A percentile compares a stretch with the other conserved stretches of the same genome.
phyloP scores from a whole-genome alignment of 92 coral and sea anemone species.

The Palythoa grandis region DNA sequence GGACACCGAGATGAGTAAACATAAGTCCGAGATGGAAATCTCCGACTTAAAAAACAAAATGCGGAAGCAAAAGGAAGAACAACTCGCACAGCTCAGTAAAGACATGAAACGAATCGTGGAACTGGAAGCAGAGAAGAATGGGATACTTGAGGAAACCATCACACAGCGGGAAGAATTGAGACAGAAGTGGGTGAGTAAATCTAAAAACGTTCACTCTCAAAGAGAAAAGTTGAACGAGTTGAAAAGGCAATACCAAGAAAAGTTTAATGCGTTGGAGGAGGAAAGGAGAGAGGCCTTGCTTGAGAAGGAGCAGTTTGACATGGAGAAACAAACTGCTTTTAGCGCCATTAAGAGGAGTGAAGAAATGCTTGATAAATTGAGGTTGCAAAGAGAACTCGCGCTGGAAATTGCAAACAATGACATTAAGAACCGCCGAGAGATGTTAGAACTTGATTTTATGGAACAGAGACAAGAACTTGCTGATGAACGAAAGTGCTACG shows the following conservation, averaged over 20 bases:
- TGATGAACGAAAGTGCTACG: slow-evolving; percentile 66
- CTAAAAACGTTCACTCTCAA: slow-evolving; percentile 67
- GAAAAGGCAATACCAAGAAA: slow-evolving; percentile 70
- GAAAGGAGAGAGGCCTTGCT: slow-evolving; percentile 69
- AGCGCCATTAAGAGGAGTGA: slow-evolving; percentile 63
- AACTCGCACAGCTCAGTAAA: slow-evolving; percentile 70
- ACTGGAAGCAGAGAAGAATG: slow-evolving; percentile 77
- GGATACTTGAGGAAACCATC: slow-evolving; percentile 65
- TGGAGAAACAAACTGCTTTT: slow-evolving; percentile 67
- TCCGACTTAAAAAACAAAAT: slow-evolving; percentile 75
- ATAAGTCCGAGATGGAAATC: slow-evolving; percentile 81
- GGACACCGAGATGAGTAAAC: slow-evolving; percentile 71
- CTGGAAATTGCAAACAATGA: slow-evolving; percentile 66
- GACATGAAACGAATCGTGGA: slow-evolving; percentile 84
- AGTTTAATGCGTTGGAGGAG: slow-evolving; percentile 80
- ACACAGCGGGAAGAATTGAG: slow-evolving; percentile 70
- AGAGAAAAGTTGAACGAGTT: slow-evolving; percentile 64
- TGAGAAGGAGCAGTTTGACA: slow-evolving; percentile 76
- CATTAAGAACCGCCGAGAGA: slow-evolving; percentile 74
- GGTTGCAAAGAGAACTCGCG: slow-evolving; percentile 71
- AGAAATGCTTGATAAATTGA: slow-evolving; percentile 57
- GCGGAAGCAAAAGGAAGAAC: slow-evolving; percentile 83
- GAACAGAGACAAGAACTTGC: slow-evolving; percentile 70
- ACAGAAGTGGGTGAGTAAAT: slow-evolving; percentile 78
- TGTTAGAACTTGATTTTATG: slow-evolving; percentile 79